Conservation (phyloP, 2,888 invertebrate species). For the Caenorhabditis sp. region DNA sequence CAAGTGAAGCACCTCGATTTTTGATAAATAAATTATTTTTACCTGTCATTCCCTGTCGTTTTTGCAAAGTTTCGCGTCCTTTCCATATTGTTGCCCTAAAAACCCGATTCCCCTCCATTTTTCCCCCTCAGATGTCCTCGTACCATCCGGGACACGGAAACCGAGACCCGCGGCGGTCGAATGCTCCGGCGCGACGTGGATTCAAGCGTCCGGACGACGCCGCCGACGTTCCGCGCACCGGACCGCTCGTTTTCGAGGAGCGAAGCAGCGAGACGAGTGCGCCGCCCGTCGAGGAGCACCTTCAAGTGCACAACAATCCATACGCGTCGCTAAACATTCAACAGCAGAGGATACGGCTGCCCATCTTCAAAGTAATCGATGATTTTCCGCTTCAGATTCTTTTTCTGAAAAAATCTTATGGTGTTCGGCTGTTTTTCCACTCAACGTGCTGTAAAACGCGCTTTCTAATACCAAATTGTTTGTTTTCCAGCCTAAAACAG, state of each 20-base stretch:
- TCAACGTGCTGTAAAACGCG: too few species aligned
- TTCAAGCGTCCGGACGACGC: constrained; percentile 56
- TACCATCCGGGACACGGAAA: constrained; percentile 62
- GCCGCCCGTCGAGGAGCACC: constrained; percentile 19
- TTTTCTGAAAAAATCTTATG: too few species aligned
- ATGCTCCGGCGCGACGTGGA: constrained; percentile 12
- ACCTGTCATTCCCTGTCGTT: too few species aligned
- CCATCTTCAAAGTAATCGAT: constrained; percentile 85
- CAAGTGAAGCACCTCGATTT: constrained; percentile 13
- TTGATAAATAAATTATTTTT: too few species aligned
- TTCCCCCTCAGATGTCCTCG: constrained; percentile 20
- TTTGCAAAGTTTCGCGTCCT: too few species aligned
- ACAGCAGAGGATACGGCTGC: constrained; percentile 89
- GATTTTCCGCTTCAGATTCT: too few species aligned
- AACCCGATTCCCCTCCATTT: not conserved
- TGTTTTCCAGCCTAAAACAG: too few species aligned
- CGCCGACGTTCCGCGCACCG: constrained; percentile 60
- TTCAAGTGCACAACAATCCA: constrained; percentile 84
- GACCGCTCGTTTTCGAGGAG: constrained; percentile 68
- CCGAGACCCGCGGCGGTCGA: constrained; percentile 12
- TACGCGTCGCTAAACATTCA: constrained; percentile 88
- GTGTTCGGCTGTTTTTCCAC: too few species aligned
- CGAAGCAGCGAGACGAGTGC: constrained; percentile 45
- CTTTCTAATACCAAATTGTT: too few species aligned
- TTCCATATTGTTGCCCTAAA: too few species aligned